These are phyloP conservation scores for Polydrusus cervinus DNA, from an alignment of 2,888 invertebrate species.

Conservation along the genomic window DNA sequence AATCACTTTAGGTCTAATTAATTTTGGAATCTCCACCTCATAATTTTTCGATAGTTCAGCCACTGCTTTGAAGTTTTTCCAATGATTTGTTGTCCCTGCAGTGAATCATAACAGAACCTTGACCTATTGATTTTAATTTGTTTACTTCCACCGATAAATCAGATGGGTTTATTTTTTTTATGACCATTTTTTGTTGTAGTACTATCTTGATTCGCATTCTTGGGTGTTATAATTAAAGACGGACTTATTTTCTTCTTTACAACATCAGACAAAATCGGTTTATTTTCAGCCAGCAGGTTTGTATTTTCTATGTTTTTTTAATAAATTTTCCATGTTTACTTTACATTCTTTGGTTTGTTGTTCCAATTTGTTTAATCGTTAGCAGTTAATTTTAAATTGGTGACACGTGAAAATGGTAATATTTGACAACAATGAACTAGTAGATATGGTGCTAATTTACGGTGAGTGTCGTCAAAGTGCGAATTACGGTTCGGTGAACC, in stretches of 20 bases:
- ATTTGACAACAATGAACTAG: too few relatives aligned
- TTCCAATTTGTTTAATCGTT: background rate
- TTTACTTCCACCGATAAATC: background rate
- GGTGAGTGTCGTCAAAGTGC: too few relatives aligned
- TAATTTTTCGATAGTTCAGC: background rate
- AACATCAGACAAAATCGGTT: background rate
- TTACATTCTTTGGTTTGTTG: background rate
- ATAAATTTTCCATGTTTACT: background rate
- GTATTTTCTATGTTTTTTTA: background rate
- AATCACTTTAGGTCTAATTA: background rate
- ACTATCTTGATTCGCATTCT: background rate
- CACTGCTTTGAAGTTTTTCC: background rate
- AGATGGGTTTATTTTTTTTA: background rate
- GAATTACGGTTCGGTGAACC: too few relatives aligned
- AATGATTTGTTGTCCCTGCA: background rate
- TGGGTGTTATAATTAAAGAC: background rate
- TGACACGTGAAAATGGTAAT: too few relatives aligned
- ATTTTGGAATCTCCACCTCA: conserved; percentile 1
- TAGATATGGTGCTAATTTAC: too few relatives aligned
- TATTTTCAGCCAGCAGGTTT: background rate
- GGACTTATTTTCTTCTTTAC: background rate
- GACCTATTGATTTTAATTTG: conserved; percentile 1
- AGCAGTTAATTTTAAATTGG: too few relatives aligned
- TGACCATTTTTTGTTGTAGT: background rate
- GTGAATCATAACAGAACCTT: too few relatives aligned